These are phyloP conservation scores for Platyrinchus mystaceus DNA, from an alignment of 2,797 vertebrate species.

Conservation along the genomic window DNA sequence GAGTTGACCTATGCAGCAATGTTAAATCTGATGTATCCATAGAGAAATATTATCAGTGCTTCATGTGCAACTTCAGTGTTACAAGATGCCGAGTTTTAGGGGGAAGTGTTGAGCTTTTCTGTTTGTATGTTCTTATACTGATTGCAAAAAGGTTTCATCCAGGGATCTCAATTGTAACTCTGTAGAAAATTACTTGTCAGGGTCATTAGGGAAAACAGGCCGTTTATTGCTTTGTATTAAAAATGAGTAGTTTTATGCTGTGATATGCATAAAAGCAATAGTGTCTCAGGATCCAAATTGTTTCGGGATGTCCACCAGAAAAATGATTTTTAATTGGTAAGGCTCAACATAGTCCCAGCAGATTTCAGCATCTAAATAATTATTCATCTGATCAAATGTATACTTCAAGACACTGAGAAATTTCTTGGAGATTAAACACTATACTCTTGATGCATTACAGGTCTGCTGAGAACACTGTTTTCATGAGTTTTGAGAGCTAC, in stretches of 20 bases:
- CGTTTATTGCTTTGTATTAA: slow-evolving; percentile 53
- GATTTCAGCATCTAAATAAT: slow-evolving; percentile 54
- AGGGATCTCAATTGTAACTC: slow-evolving; percentile 38
- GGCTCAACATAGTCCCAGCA: slow-evolving; percentile 8
- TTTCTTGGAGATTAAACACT: slow-evolving; percentile 20
- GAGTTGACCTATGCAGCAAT: slow-evolving; percentile 13
- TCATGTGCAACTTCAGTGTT: background rate
- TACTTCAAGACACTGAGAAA: slow-evolving; percentile 30
- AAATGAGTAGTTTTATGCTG: slow-evolving; percentile 41
- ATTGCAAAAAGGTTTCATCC: slow-evolving; percentile 23
- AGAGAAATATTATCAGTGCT: background rate
- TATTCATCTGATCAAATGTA: slow-evolving; percentile 30
- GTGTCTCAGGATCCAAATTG: slow-evolving; percentile 4
- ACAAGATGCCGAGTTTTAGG: background rate
- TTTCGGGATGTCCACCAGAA: slow-evolving; percentile 32
- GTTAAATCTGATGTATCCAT: background rate
- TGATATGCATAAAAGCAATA: slow-evolving; percentile 29
- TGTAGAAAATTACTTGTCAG: slow-evolving; percentile 47
- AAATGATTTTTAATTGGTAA: slow-evolving; percentile 66
- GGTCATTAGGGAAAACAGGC: slow-evolving; percentile 45
- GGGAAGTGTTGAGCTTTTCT: background rate
- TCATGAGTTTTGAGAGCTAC: background rate
- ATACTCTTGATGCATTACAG: background rate
- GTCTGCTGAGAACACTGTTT: slow-evolving; percentile 9
- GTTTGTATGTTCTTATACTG: background rate